A percentile compares a stretch with the other conserved stretches of the same genome.
Evolutionary conservation across 1,140 invertebrate genomes (phyloP).

Genomic region (Euschistus heros): DNA sequence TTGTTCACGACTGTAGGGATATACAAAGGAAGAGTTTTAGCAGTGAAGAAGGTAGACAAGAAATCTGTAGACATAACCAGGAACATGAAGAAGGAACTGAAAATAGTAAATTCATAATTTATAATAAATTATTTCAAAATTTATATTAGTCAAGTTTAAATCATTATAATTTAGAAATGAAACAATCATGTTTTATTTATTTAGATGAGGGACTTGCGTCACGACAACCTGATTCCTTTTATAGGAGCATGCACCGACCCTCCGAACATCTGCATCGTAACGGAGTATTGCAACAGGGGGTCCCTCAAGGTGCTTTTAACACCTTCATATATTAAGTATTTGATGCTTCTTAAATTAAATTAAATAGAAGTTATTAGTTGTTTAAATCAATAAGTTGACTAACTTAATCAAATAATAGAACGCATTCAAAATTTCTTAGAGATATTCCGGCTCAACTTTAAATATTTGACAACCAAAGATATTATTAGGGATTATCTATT

Average conservation of each 20-base stretch:
- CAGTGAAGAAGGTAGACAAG: conserved; percentile 74
- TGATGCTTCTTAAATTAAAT: not conserved
- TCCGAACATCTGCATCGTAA: conserved; percentile 77
- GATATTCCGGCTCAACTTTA: too few relatives aligned
- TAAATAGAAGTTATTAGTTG: not conserved
- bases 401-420: conserved; percentile 5
- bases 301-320: conserved; percentile 81
- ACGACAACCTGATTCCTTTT: conserved; percentile 86
- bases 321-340: conserved; percentile 24
- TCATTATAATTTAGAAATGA: too few relatives aligned
- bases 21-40: conserved; percentile 75
- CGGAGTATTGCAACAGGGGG: conserved; percentile 81
- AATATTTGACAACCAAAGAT: too few relatives aligned
- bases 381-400: not conserved
- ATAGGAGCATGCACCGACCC: conserved; percentile 88
- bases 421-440: too few relatives aligned
- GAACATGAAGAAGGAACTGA: conserved; percentile 90
- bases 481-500: too few relatives aligned
- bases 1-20: conserved; percentile 82
- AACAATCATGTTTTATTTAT: conserved; percentile 32
- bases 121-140: too few relatives aligned
- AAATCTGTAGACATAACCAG: conserved; percentile 81
- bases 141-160: too few relatives aligned
- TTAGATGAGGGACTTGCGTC: conserved; percentile 77
- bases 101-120: conserved; percentile 66